Evolutionary conservation across 1,140 invertebrate species (phyloP).

Genomic region (Drosophila auraria): DNA sequence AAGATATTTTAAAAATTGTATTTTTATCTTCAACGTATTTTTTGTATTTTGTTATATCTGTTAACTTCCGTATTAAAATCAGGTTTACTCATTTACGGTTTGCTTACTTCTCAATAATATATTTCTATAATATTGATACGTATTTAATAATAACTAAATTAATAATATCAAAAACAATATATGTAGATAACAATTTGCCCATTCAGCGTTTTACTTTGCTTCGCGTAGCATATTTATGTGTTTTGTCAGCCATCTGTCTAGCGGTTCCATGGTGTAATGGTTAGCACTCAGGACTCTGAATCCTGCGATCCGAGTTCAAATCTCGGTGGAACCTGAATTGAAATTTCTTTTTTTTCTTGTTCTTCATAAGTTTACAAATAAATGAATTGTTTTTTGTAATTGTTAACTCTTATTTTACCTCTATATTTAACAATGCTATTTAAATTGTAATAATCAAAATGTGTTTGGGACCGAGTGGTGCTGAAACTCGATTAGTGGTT

Average conservation of each 20-base stretch:
- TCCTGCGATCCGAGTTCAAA: constrained; percentile 95
- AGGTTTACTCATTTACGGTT: neutral
- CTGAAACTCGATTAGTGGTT: neutral
- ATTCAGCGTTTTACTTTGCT: neutral
- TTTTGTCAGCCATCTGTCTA: neutral
- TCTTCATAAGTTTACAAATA: neutral
- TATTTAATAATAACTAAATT: neutral
- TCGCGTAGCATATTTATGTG: neutral
- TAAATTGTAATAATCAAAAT: neutral
- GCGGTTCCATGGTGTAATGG: constrained; percentile 92
- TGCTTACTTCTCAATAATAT: neutral
- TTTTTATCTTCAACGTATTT: too few species aligned
- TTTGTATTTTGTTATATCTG: too few species aligned
- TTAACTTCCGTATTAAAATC: too few species aligned
- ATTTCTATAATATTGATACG: neutral
- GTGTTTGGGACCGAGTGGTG: neutral
- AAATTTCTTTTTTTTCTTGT: neutral
- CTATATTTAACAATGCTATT: too few species aligned
- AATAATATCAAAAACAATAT: neutral
- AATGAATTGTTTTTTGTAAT: neutral
- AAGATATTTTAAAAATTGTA: too few species aligned
- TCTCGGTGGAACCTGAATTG: constrained; percentile 87
- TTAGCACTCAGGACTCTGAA: constrained; percentile 96
- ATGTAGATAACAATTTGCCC: neutral
- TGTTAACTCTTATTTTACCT: neutral